Conservation (phyloP, 2,113 vertebrate species). For the Lasiurus cinereus region DNA sequence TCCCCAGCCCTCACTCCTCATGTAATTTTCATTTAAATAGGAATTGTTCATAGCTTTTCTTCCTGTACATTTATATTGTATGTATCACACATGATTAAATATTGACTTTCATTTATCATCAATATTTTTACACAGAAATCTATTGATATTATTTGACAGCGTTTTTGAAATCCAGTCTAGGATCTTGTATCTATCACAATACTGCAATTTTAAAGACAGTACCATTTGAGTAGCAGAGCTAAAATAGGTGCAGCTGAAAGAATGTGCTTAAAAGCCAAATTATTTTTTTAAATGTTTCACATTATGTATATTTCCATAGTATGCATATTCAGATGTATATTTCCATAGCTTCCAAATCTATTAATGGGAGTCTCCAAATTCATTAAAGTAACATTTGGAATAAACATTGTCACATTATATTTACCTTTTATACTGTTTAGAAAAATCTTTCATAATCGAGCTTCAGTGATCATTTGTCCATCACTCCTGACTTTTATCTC, state of each 20-base stretch:
- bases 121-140: background rate
- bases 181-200: background rate
- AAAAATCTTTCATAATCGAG: background rate
- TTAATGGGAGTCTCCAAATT: conserved; percentile 32
- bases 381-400: background rate
- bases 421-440: background rate
- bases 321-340: background rate
- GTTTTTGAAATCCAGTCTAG: background rate
- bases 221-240: background rate
- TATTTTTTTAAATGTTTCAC: background rate
- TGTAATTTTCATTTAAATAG: background rate
- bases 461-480: background rate
- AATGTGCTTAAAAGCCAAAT: background rate
- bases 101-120: conserved; percentile 25
- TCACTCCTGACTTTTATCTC: background rate
- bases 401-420: background rate
- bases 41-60: conserved; percentile 43
- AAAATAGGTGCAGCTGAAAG: background rate
- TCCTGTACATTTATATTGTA: background rate
- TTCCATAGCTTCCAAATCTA: background rate
- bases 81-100: background rate
- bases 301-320: background rate
- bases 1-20: background rate
- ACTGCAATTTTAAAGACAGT: background rate
- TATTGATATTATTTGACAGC: background rate